Evolutionary conservation across 2,888 invertebrate genomes (phyloP), one percentile per base, ranked within the genome.

Genomic region (Diadegma fenestrale): DNA sequence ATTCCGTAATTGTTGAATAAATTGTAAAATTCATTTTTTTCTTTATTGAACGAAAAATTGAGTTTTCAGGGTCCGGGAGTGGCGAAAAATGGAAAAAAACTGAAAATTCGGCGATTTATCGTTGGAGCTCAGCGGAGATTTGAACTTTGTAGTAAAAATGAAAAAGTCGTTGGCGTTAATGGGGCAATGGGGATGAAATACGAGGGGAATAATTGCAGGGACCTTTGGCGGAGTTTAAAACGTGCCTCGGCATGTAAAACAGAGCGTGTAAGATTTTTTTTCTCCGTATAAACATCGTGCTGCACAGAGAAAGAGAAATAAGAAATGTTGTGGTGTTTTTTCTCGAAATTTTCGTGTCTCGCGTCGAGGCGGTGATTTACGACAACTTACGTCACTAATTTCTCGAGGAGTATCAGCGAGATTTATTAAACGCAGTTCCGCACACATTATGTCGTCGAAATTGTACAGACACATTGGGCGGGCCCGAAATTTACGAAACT

Each of bases 171-270:
- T 17, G 43, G 63, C 64, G 22, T 19, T 58, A 58, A 22, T 63
- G 37, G 37, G 51, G 64, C 22, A 45, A 54, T 26, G 71, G 58
- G 71, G 71, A 84, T 84, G 64, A 84, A 76, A 84, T 84, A 80
- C 76, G 84, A 76, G 51, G 22, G 22, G 64, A 64, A 64, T 84
- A 84, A 84, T 84, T 84, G 71, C 71, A 63, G 45, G 33, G 63
- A 64, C 33, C 63, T 80, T 80, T 76, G 79, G 51, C 10, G 66
- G 17, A 41, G 41, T 68, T 72, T 61, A 43, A 43, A 14, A 68
- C 33, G 22, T 30, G 37, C 19, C 72, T 26, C 68, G 33, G 51
- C 48, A 69, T 54, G 37, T 45, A 45, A 12, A 61, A 68, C 17
- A 33, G 33, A 19, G 8, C 33, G 37, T n/a, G 26, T 17, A 22